phyloP scores from a whole-genome alignment of 2,888 invertebrate species.

The Craniophora ligustri region DNA sequence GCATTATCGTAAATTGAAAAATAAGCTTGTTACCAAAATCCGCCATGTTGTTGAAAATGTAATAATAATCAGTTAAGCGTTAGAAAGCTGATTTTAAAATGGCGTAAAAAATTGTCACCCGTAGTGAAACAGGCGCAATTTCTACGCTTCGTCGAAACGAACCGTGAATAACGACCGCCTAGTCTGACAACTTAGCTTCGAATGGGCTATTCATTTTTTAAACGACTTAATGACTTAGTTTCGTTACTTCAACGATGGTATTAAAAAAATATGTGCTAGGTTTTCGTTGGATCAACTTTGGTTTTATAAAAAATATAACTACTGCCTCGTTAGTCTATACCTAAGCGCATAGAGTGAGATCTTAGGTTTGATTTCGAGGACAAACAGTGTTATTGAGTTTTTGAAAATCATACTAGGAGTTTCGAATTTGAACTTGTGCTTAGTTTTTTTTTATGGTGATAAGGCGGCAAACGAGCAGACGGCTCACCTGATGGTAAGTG shows the following conservation, averaged over 20 bases:
- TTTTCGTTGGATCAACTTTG: too few species aligned
- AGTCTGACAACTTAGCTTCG: slow-evolving; percentile 43
- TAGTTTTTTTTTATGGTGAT: too few species aligned
- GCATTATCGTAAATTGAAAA: neutral
- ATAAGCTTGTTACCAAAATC: slow-evolving; percentile 7
- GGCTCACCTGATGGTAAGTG: too few species aligned
- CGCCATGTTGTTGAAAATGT: slow-evolving; percentile 35
- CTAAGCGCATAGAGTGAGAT: too few species aligned
- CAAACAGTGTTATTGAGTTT: too few species aligned
- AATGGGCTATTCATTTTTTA: slow-evolving; percentile 52
- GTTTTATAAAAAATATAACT: too few species aligned
- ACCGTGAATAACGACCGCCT: slow-evolving; percentile 53
- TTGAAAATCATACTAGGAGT: too few species aligned
- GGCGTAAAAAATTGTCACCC: slow-evolving; percentile 68
- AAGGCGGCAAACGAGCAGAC: too few species aligned
- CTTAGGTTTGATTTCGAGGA: too few species aligned
- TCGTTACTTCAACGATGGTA: slow-evolving; percentile 29
- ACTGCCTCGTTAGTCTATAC: too few species aligned
- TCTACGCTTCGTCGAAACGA: slow-evolving; percentile 57
- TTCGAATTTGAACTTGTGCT: too few species aligned
- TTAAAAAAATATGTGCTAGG: too few species aligned
- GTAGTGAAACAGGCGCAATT: slow-evolving; percentile 59
- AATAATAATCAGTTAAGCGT: slow-evolving; percentile 39
- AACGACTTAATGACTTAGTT: slow-evolving; percentile 39
- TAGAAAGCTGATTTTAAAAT: slow-evolving; percentile 60